Evolutionary conservation across 1,140 invertebrate species (phyloP).

Genomic region (Cydia amplana): DNA sequence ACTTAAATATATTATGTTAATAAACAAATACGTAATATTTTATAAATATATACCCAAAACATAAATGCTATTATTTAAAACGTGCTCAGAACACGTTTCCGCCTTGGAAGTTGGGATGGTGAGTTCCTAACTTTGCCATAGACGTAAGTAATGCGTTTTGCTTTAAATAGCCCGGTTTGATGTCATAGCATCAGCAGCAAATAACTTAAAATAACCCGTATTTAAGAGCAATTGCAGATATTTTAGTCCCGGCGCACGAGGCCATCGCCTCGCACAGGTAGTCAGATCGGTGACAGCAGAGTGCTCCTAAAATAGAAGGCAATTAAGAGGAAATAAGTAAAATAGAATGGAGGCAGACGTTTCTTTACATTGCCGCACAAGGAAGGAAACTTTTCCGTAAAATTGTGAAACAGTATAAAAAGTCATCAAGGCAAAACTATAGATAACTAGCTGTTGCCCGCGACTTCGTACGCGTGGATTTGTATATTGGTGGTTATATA

Average conservation of each 20-base stretch:
- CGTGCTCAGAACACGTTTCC: background rate
- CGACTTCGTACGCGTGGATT: too few species aligned
- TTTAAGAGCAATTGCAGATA: conserved; percentile 6
- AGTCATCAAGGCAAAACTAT: too few species aligned
- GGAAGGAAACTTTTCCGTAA: background rate
- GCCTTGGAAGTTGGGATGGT: background rate
- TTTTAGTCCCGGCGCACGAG: conserved; percentile 8
- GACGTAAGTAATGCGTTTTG: background rate
- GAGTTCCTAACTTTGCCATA: conserved; percentile 1
- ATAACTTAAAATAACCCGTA: conserved; percentile 19
- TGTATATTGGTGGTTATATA: too few species aligned
- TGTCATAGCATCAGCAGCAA: background rate
- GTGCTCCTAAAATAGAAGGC: conserved; percentile 14
- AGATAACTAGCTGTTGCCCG: too few species aligned
- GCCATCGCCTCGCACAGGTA: conserved; percentile 15
- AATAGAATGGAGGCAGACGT: background rate
- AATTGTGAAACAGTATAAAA: background rate
- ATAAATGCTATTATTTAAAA: background rate
- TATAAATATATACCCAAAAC: background rate
- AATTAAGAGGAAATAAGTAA: background rate
- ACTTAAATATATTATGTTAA: conserved; percentile 1
- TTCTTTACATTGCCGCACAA: background rate
- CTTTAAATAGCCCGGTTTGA: conserved; percentile 2
- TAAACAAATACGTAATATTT: background rate
- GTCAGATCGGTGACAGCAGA: background rate